Base-by-base conservation (phyloP, 2,888 invertebrate genomes). In the Autographa pulchrina region DNA sequence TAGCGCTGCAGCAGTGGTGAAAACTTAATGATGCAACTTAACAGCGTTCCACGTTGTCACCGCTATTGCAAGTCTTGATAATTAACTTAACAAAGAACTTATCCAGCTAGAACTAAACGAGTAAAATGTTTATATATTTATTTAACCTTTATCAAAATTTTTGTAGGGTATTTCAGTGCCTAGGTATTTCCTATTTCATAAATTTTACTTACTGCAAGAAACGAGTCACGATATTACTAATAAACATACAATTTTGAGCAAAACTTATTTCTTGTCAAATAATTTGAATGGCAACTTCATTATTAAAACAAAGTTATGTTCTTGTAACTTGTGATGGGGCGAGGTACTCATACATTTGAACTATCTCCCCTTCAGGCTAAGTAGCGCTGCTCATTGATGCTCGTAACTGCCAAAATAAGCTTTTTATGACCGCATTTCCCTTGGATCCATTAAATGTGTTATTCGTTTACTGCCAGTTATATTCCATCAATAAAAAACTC, bases 401-500 rank as follows among this genome's bases (percentile, higher is more conserved):
- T 56, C 31, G 61, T 62, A 52, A 62, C 60, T 58, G 52, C 35
- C 9, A 61, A 56, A 56, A 16, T 20, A 25, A 70, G 16, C 9
- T 43, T 82, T 78, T 78, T 70, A 80, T 59, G 48, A 14, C 20
- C 41, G 48, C 48, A 70, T 68, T 70, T 72, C 31, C 60, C 52
- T 72, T 13, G 56, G 62, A 52, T 52, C 48, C 48, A 70, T 77
- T 75, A 81, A 78, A 74, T 78, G 77, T 72, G 72, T 80, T 78
- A 80, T 84, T 83, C 72, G 66, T 83, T 87, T 77, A 85, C 81
- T 82, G 78, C 75, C 82, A 84, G 77, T 82, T 81, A 80, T 79
- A 78, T 81, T 83, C 76, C 78, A 70, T 64, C 72, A 74, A 78
- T 75, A 77, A 76, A 76, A 65, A 83, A 78, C 76, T 82, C 75